These are phyloP conservation scores for Pseudachorutes palmiensis DNA, from an alignment of 1,140 invertebrate genomes.

Conservation along the genomic window DNA sequence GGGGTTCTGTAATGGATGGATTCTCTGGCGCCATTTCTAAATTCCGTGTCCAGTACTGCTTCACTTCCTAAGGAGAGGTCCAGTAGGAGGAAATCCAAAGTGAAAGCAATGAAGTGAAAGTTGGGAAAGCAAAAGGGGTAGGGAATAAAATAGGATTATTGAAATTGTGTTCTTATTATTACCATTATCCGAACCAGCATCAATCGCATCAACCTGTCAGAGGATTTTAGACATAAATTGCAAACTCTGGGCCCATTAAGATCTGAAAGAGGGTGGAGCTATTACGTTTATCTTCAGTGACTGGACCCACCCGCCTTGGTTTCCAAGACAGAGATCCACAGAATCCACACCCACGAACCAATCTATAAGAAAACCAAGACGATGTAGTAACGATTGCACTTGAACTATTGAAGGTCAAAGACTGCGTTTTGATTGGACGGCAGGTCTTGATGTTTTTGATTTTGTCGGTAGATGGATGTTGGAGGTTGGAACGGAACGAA, in stretches of 20 bases:
- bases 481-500: no score
- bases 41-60: neutral
- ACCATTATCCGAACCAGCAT: slow-evolving; percentile 59
- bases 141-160: neutral
- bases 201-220: slow-evolving; percentile 50
- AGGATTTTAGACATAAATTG: slow-evolving; percentile 11
- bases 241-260: slow-evolving; percentile 3
- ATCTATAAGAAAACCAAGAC: slow-evolving; percentile 42
- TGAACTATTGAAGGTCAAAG: no score
- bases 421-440: no score
- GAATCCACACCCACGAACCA: slow-evolving; percentile 59
- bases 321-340: slow-evolving; percentile 51
- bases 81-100: neutral
- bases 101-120: neutral
- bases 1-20: neutral
- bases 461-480: no score
- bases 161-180: slow-evolving; percentile 1
- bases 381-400: neutral
- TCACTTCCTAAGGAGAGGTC: neutral
- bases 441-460: no score
- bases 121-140: neutral
- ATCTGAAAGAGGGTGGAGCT: slow-evolving; percentile 6
- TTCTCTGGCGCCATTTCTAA: neutral
- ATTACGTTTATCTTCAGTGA: slow-evolving; percentile 49
- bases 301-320: slow-evolving; percentile 54